Evolutionary conservation across 2,888 invertebrate genomes (phyloP), one percentile per base, ranked within the genome.

Genomic region (Drosophila siamana): DNA sequence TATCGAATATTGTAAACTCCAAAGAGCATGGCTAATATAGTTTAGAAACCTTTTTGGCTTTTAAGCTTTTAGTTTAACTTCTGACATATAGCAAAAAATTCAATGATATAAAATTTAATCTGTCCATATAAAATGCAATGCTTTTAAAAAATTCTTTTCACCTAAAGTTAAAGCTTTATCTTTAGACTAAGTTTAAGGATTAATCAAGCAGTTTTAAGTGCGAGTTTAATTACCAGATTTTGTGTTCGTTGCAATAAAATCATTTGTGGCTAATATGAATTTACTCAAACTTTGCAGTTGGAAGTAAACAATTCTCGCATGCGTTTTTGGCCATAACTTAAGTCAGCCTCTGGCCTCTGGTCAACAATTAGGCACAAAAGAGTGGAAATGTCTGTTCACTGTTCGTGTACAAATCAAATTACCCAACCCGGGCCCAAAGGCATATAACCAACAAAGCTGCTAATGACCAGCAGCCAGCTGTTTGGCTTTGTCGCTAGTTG

Each of bases 341-440:
- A 52, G 56, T 57, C 48, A 47, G 55, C 16, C 40, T n/a, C 15
- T 47, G 16, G 24, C 44, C 60, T 41, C 55, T 61, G 61, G 57
- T 48, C 67, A 46, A 54, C 57, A 79, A 77, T 67, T 15, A 51
- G 40, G 48, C 15, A 33, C 57, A 44, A 67, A 73, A 60, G n/a
- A 78, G 50, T 62, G 78, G 61, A 38, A 62, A 36, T 36, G 36
- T 55, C 64, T 54, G 28, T 46, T 67, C 55, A 65, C 51, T 78
- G 54, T 65, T 74, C 70, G 79, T 76, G 73, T 67, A 57, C 44
- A 78, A 80, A 83, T 83, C 69, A 71, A 80, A 79, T 84, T 86
- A 69, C 66, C 69, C 70, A 71, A 67, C 6, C 13, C 41, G 13
- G 41, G 64, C 63, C 59, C 65, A 47, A 47, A 44, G 48, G 54